phyloP scores from a whole-genome alignment of 2,113 vertebrate species.

The Piaya cayana region DNA sequence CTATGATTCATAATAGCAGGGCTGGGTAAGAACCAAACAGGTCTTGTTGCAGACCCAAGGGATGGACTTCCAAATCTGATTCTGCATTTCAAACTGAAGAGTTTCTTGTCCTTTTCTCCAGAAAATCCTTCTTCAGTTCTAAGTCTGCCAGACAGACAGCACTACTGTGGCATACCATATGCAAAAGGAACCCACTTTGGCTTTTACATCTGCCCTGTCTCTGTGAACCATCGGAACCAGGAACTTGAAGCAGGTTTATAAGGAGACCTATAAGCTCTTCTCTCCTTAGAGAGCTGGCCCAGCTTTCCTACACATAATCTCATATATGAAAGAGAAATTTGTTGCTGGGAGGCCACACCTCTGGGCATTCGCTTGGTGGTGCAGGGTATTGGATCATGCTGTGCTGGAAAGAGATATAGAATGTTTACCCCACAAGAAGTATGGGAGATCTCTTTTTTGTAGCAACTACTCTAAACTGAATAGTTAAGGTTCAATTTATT shows the following conservation, averaged over 20 bases:
- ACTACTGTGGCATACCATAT: rapidly evolving
- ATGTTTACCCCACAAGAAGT: background rate
- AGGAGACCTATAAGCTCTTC: background rate
- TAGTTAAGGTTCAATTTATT: background rate
- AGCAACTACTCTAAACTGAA: background rate
- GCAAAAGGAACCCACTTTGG: background rate
- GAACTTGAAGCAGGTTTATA: background rate
- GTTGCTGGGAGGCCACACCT: background rate
- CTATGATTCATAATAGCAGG: background rate
- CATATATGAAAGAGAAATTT: background rate
- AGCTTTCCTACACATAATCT: background rate
- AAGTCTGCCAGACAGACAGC: background rate
- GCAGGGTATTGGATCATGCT: background rate
- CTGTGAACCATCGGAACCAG: background rate
- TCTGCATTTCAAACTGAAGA: background rate
- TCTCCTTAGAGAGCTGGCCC: background rate
- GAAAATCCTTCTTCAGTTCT: background rate
- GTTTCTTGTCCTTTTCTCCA: background rate
- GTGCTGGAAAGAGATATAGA: background rate
- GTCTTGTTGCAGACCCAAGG: background rate
- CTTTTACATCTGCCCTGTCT: background rate
- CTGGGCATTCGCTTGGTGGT: rapidly evolving
- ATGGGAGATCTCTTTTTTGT: background rate
- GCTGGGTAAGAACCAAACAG: background rate
- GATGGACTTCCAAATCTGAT: background rate